Evolutionary conservation across 2,113 vertebrate genomes (phyloP).

Genomic region (cattle (Bos taurus)): ARS-UCD2.0 NC_037329.1:81050001-81050500

Average conservation of each 20-base stretch:
- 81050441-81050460: not conserved
- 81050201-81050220: not conserved
- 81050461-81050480: not conserved
- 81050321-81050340: not conserved
- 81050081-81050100: not conserved
- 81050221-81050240: not conserved
- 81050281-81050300: not conserved
- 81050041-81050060: not conserved
- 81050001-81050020: not conserved
- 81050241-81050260: not conserved
- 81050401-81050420: not conserved
- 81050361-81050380: fast-evolving
- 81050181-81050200: not conserved
- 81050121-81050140: not conserved
- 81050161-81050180: not conserved
- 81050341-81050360: not conserved
- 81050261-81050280: not conserved
- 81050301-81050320: not conserved
- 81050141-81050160: not conserved
- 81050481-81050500: not conserved
- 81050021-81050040: not conserved
- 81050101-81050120: not conserved
- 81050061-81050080: not conserved
- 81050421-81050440: not conserved
- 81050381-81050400: not conserved